Base-by-base conservation (phyloP, 1,140 invertebrate species). In the Cheumatopsyche charites region DNA sequence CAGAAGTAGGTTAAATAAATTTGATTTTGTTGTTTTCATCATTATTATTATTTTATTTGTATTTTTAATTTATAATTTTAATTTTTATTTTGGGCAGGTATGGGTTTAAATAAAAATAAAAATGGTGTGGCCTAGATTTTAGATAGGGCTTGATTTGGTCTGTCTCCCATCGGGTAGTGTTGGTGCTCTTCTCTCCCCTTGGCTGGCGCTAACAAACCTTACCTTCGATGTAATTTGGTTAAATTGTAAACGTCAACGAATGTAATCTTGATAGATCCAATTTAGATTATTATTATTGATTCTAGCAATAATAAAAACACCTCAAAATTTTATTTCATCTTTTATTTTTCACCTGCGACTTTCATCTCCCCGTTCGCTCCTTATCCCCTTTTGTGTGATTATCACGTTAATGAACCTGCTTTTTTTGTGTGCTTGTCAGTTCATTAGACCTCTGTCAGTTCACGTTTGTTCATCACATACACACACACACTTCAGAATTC, bases 231-330 rank as follows among this genome's bases (percentile, higher is more conserved):
- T 75, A 73, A 75, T 75, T 75, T 75, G 74, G 71, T 75, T 73
- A 75, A 75, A 76, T 76, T 76, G 75, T 82, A 77, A 78, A 82
- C 82, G 82, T 84, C 83, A 85, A 85, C 83, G 83, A 85, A 85
- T 84, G 82, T 85, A 84, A 83, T 85, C 83, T 82, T 82, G 83
- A 78, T 82, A 83, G 83, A 83, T 80, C 77, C 80, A 83, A 83
- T 84, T 81, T 82, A 80, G 83, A 81, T 81, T 82, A 84, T 83
- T 82, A 84, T 83, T 83, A 78, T 84, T 82, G 80, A 83, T 79
- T 81, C 82, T 85, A 85, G 83, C 83, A 84, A 84, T 84, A 84
- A 85, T 84, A 82, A n/a, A n/a, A 80, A 81, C 81, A 80, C 74
- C 74, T 75, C 81, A 82, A 82, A 82, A 78, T 83, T 79, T 83